These are phyloP conservation scores for Carterocephalus palaemon DNA, from an alignment of 2,888 invertebrate species.

Conservation along the genomic window DNA sequence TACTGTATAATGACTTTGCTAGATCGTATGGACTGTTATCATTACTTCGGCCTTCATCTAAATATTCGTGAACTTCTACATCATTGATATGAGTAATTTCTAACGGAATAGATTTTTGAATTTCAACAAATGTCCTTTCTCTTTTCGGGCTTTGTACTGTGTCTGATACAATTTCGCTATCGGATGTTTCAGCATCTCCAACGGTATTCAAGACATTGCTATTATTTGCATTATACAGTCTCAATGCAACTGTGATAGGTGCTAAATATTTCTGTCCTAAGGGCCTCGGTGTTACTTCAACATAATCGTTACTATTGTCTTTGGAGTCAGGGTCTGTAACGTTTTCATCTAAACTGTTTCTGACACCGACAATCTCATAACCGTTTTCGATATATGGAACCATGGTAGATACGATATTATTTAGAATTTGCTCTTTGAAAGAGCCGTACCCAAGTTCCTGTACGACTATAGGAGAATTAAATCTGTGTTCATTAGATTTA, in stretches of 20 bases:
- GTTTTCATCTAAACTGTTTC: slow-evolving; percentile 47
- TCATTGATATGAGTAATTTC: slow-evolving; percentile 73
- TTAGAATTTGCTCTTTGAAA: slow-evolving; percentile 56
- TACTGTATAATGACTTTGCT: slow-evolving; percentile 53
- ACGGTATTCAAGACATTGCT: slow-evolving; percentile 58
- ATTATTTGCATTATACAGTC: slow-evolving; percentile 69
- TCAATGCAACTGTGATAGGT: slow-evolving; percentile 80
- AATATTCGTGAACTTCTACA: slow-evolving; percentile 66
- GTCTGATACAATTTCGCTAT: slow-evolving; percentile 60
- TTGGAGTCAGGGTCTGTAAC: slow-evolving; percentile 35
- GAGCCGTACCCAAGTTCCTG: slow-evolving; percentile 49
- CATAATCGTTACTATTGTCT: slow-evolving; percentile 38
- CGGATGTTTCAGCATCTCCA: slow-evolving; percentile 62
- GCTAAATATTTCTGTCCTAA: slow-evolving; percentile 77
- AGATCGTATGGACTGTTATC: slow-evolving; percentile 47
- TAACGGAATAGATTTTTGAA: slow-evolving; percentile 81
- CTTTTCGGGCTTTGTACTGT: slow-evolving; percentile 59
- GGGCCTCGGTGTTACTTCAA: slow-evolving; percentile 78
- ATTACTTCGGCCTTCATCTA: slow-evolving; percentile 62
- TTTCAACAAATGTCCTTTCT: slow-evolving; percentile 79
- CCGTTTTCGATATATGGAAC: slow-evolving; percentile 64
- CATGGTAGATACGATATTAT: slow-evolving; percentile 68
- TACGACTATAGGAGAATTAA: slow-evolving; percentile 72
- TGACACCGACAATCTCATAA: slow-evolving; percentile 66
- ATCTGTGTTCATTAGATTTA: slow-evolving; percentile 51